These are phyloP conservation scores for Acronicta psi DNA, from an alignment of 2,888 invertebrate species.

Conservation along the genomic window DNA sequence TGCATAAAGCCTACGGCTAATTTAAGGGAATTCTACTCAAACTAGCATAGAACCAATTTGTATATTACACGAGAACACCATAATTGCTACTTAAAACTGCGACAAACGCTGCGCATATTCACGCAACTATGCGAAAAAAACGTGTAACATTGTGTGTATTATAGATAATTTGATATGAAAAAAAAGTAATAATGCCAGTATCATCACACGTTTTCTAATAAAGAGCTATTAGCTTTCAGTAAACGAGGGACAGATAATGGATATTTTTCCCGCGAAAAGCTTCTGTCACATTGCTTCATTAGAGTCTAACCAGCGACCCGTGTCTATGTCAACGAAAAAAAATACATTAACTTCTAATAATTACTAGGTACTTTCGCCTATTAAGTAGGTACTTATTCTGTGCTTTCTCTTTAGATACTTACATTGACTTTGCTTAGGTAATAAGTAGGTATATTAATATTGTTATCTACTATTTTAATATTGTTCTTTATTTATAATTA, in stretches of 20 bases:
- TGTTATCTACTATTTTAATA: too few relatives aligned
- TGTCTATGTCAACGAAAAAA: slow-evolving; percentile 39
- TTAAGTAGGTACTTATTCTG: too few relatives aligned
- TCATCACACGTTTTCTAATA: slow-evolving; percentile 55
- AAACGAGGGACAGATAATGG: slow-evolving; percentile 58
- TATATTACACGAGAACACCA: too few relatives aligned
- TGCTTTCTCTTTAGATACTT: too few relatives aligned
- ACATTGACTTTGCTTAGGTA: too few relatives aligned
- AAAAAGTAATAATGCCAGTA: slow-evolving; percentile 55
- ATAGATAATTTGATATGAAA: slow-evolving; percentile 22
- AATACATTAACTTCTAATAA: slow-evolving; percentile 15
- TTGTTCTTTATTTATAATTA: too few relatives aligned
- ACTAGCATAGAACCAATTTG: too few relatives aligned
- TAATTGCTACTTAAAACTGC: too few relatives aligned
- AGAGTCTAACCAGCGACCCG: slow-evolving; percentile 52
- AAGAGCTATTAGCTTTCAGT: slow-evolving; percentile 64
- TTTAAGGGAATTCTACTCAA: not conserved
- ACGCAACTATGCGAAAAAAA: not conserved
- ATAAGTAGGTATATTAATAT: too few relatives aligned
- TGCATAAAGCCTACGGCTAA: not conserved
- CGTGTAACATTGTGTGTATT: not conserved
- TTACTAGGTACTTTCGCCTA: not conserved
- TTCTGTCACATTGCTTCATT: slow-evolving; percentile 66
- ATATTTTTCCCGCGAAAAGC: slow-evolving; percentile 59
- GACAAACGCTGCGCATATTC: not conserved